These are phyloP conservation scores for Chloropsis hardwickii DNA, from an alignment of 2,113 vertebrate species.

Conservation along the genomic window DNA sequence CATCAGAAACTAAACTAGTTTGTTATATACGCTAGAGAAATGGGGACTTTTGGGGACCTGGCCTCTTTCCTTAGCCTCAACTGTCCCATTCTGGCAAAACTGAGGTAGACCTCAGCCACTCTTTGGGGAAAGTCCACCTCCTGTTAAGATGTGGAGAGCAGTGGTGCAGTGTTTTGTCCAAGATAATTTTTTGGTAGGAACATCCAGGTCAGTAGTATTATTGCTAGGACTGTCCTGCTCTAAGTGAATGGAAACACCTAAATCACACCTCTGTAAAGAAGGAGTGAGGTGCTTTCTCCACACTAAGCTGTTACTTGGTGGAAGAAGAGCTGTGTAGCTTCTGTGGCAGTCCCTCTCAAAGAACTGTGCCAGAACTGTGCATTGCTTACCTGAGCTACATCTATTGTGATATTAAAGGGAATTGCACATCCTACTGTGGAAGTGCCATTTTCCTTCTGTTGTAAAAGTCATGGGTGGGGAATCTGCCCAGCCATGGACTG, in stretches of 20 bases:
- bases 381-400: background rate
- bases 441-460: background rate
- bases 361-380: background rate
- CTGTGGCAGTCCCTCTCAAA: background rate
- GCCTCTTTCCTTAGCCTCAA: background rate
- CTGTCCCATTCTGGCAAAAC: background rate
- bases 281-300: background rate
- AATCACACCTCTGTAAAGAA: background rate
- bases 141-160: background rate
- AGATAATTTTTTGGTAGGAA: background rate
- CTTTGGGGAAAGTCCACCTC: background rate
- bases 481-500: background rate
- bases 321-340: background rate
- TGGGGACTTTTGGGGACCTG: background rate
- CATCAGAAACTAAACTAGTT: background rate
- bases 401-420: background rate
- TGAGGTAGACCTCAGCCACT: background rate
- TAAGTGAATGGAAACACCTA: background rate
- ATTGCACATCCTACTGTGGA: background rate
- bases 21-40: background rate
- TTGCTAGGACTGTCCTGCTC: no score
- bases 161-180: background rate
- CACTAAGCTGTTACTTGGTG: accelerated
- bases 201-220: background rate
- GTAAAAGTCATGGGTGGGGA: background rate